phyloP scores from a whole-genome alignment of 2,888 invertebrate species.

The Pterostichus madidus region DNA sequence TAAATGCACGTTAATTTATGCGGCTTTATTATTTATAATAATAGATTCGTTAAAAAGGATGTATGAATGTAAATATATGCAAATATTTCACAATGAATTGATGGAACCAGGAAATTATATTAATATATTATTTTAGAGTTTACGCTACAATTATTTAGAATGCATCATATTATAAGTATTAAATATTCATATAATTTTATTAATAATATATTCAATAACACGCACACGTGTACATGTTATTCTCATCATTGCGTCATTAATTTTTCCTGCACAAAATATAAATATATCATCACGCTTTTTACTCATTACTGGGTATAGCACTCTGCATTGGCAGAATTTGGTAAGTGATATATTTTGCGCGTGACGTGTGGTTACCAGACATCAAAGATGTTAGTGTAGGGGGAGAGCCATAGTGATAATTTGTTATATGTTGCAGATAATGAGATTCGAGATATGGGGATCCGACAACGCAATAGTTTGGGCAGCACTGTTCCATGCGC shows the following conservation, averaged over 20 bases:
- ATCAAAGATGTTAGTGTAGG: too few relatives aligned
- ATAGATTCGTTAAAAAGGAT: too few relatives aligned
- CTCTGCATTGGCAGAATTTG: too few relatives aligned
- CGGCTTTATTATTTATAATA: too few relatives aligned
- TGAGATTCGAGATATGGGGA: slow-evolving; percentile 73
- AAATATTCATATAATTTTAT: slow-evolving; percentile 13
- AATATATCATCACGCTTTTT: too few relatives aligned
- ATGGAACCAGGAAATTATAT: neutral
- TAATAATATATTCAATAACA: neutral
- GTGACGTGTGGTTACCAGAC: too few relatives aligned
- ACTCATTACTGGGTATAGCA: too few relatives aligned
- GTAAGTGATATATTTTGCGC: too few relatives aligned
- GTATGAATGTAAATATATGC: slow-evolving; percentile 7
- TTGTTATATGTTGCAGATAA: slow-evolving; percentile 71
- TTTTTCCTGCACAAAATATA: neutral
- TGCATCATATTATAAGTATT: slow-evolving; percentile 5
- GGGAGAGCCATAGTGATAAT: too few relatives aligned
- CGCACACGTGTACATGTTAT: neutral
- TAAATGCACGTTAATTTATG: too few relatives aligned
- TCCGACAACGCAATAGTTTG: slow-evolving; percentile 69
- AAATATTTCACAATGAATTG: neutral
- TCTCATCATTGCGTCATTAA: too few relatives aligned
- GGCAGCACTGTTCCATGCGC: neutral
- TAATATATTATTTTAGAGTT: slow-evolving; percentile 10
- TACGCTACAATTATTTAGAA: slow-evolving; percentile 13